Conservation (phyloP, 2,888 invertebrate species). For the Blastobasis adustella region DNA sequence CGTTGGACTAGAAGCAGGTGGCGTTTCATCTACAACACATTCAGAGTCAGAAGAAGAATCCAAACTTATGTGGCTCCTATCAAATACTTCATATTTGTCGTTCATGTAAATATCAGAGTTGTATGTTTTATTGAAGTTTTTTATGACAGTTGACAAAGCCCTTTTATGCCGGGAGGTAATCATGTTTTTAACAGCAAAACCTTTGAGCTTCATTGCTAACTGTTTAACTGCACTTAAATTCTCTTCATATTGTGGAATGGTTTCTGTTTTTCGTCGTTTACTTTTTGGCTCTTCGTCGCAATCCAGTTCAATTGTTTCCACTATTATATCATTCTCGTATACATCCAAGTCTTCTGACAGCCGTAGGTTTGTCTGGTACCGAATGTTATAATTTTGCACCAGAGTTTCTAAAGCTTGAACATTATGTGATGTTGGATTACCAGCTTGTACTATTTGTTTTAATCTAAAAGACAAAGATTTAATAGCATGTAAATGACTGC, state of each 20-base stretch:
- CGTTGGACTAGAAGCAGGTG: slow-evolving; percentile 11
- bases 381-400: slow-evolving; percentile 43
- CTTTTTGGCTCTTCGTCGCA: slow-evolving; percentile 36
- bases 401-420: slow-evolving; percentile 32
- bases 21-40: slow-evolving; percentile 30
- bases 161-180: slow-evolving; percentile 41
- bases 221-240: slow-evolving; percentile 38
- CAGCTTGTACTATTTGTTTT: slow-evolving; percentile 24
- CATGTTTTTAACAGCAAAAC: slow-evolving; percentile 32
- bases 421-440: slow-evolving; percentile 22
- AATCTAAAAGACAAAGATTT: slow-evolving; percentile 31
- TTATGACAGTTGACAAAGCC: slow-evolving; percentile 47
- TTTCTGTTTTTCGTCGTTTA: slow-evolving; percentile 30
- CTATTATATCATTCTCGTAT: slow-evolving; percentile 30
- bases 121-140: slow-evolving; percentile 51
- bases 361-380: slow-evolving; percentile 35
- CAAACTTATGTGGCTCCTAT: slow-evolving; percentile 39
- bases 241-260: slow-evolving; percentile 25
- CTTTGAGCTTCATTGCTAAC: slow-evolving; percentile 39
- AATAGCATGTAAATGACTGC: slow-evolving; percentile 34
- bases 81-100: slow-evolving; percentile 35
- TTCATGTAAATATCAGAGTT: slow-evolving; percentile 49
- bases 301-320: slow-evolving; percentile 54
- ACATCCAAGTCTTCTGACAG: slow-evolving; percentile 36
- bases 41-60: slow-evolving; percentile 55